Evolutionary conservation across 2,113 vertebrate species (phyloP), one percentile per base, ranked within the genome.

Genomic region (Hippocampus comes): DNA sequence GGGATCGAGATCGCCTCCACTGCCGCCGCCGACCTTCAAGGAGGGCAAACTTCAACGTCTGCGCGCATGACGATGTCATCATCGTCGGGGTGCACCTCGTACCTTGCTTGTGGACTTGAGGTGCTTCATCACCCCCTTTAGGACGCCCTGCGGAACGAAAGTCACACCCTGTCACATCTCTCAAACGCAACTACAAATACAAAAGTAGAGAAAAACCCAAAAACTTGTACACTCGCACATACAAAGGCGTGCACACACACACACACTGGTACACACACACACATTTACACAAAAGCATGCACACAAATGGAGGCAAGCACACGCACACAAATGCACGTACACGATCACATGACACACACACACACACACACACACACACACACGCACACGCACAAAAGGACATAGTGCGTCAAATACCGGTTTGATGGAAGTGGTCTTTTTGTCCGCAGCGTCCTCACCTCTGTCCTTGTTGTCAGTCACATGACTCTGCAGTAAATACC

Each of bases 51-150:
- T 55, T 43, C 12, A 21, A 66, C 63, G 15, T 66, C 10, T 25
- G 63, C 23, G 11, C 12, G 17, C 7, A n/a, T 25, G n/a, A 66
- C 1, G 34, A 38, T 38, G 49, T 66, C 72, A 71, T 38, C 63
- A 77, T 55, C 68, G 68, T 30, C 2, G 66, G 76, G 25, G 43
- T 38, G 20, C 15, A 57, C 49, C 38, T 68, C 25, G 0, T 82
- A 88, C 86, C 82, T 89, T 84, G 4, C 78, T 70, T 3, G 76
- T 73, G 3, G 81, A 69, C 72, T 77, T 86, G 23, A 81, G 18
- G 1, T 80, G 78, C 77, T 79, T 87, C 79, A 78, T 78, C 2
- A 78, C 69, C 65, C 68, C 84, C 43, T 81, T 87, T 69, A 86
- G 72, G 64, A 1, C 42, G 0, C 60, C 70, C 81, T 87, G 77